Conservation (phyloP, 2,113 vertebrate genomes). For the Chloropsis cyanopogon region DNA sequence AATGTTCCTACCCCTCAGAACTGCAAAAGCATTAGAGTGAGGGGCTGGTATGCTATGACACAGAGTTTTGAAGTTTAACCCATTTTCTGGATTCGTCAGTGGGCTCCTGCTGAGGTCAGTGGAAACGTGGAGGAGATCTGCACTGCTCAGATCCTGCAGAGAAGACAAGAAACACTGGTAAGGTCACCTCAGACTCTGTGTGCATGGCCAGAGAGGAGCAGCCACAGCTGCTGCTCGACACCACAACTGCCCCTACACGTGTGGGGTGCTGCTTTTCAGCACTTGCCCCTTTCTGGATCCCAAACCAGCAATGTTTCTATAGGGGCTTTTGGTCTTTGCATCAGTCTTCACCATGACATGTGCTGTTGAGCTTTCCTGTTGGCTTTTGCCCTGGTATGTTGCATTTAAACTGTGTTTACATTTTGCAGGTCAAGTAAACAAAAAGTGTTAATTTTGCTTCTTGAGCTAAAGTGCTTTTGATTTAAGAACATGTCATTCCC, state of each 20-base stretch:
- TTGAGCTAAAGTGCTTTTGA: neutral
- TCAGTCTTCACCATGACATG: neutral
- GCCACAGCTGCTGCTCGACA: rapidly evolving
- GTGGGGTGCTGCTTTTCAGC: neutral
- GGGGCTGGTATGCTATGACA: neutral
- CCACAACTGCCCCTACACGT: rapidly evolving
- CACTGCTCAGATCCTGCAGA: neutral
- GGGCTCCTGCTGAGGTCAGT: neutral
- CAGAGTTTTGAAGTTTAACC: neutral
- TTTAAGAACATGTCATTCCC: neutral
- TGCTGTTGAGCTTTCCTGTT: neutral
- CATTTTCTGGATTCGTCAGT: rapidly evolving
- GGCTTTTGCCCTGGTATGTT: neutral
- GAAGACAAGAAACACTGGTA: rapidly evolving
- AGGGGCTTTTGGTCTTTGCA: neutral
- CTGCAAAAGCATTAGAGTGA: rapidly evolving
- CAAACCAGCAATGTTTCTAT: neutral
- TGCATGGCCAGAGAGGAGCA: neutral
- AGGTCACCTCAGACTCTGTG: neutral
- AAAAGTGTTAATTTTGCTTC: neutral
- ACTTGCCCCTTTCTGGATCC: neutral
- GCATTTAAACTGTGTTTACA: neutral
- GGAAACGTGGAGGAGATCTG: neutral
- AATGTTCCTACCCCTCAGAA: neutral
- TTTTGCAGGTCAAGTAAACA: neutral